These are phyloP conservation scores for Cavia porcellus DNA, from an alignment of 2,113 vertebrate species.

Conservation along the genomic window DNA sequence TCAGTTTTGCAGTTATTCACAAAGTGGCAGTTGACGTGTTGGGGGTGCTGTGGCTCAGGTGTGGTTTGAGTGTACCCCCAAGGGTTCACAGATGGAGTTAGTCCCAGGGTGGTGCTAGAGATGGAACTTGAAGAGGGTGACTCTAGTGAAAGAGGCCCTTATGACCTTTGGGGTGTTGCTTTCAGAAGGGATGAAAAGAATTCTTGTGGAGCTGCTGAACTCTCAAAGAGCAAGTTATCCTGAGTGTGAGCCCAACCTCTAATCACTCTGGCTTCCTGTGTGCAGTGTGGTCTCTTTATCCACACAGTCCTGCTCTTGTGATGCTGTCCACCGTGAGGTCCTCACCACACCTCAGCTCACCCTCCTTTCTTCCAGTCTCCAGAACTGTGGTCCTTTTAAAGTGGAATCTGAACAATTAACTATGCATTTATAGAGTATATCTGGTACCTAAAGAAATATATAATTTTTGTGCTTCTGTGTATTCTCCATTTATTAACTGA, in stretches of 20 bases:
- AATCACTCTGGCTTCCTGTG: background rate
- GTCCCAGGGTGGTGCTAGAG: background rate
- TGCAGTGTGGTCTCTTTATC: background rate
- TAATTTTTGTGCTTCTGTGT: constrained; percentile 17
- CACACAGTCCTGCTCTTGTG: background rate
- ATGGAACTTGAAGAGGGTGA: background rate
- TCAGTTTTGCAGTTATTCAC: background rate
- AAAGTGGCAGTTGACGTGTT: background rate
- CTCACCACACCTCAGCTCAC: too few relatives aligned
- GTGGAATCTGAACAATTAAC: background rate
- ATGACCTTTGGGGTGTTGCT: background rate
- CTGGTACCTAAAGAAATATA: background rate
- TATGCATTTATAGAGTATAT: background rate
- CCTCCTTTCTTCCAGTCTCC: background rate
- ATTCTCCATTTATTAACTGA: background rate
- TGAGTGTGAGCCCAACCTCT: background rate
- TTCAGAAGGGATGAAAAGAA: background rate
- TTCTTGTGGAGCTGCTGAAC: background rate
- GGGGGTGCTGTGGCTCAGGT: background rate
- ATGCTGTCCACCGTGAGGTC: background rate
- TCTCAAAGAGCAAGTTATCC: background rate
- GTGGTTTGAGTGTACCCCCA: background rate
- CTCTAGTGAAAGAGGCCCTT: background rate
- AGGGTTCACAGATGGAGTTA: background rate
- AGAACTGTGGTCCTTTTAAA: background rate